These are phyloP conservation scores for Strix uralensis DNA, from an alignment of 2,113 vertebrate genomes.

Conservation along the genomic window DNA sequence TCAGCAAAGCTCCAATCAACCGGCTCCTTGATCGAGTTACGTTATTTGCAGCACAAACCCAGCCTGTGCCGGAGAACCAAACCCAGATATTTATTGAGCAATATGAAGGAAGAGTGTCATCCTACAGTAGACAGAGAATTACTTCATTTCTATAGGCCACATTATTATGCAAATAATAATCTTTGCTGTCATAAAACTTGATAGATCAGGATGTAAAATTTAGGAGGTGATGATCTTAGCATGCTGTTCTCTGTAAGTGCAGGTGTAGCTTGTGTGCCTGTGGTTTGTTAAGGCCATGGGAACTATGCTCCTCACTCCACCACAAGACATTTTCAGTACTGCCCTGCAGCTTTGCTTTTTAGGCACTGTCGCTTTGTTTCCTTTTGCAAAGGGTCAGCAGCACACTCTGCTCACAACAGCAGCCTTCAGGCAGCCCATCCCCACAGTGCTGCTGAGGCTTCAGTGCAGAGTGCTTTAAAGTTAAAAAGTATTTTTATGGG, in stretches of 20 bases:
- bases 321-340: background rate
- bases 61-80: background rate
- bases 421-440: slow-evolving; percentile 3
- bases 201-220: slow-evolving; percentile 25
- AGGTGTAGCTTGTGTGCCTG: background rate
- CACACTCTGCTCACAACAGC: background rate
- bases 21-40: background rate
- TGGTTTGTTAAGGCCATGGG: background rate
- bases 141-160: background rate
- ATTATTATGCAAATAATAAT: slow-evolving; percentile 52
- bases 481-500: slow-evolving; percentile 26
- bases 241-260: background rate
- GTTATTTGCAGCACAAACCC: background rate
- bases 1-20: background rate
- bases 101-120: background rate
- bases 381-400: background rate
- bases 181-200: slow-evolving; percentile 17
- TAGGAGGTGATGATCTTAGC: slow-evolving; percentile 5
- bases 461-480: background rate
- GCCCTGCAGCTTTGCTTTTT: background rate
- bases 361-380: background rate
- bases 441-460: background rate
- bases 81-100: background rate
- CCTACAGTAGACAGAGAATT: background rate
- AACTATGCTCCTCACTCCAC: background rate